Evolutionary conservation across 2,797 vertebrate genomes (phyloP).

Genomic region (Nyctalus aviator): DNA sequence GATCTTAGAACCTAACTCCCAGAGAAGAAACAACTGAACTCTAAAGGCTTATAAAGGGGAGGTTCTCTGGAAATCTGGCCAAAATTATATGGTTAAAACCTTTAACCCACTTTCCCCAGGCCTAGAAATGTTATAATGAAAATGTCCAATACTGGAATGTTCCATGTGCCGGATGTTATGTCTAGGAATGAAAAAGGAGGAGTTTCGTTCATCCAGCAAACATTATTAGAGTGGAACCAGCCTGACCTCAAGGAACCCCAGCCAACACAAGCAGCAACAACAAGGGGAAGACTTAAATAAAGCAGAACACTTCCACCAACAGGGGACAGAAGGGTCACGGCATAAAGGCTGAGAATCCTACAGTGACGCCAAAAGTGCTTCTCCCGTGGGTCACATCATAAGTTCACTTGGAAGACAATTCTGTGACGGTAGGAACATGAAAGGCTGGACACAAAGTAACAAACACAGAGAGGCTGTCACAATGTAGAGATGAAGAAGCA

Average conservation of each 20-base stretch:
- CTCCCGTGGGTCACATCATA: accelerated
- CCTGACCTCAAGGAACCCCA: not conserved
- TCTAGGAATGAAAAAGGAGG: not conserved
- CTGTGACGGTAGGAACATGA: not conserved
- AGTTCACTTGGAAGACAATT: not conserved
- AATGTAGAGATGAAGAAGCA: not conserved
- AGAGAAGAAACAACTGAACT: not conserved
- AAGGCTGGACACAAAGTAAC: not conserved
- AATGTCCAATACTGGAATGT: not conserved
- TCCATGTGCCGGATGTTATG: not conserved
- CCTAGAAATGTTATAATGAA: not conserved
- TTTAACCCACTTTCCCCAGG: not conserved
- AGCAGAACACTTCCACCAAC: not conserved
- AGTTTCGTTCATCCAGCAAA: not conserved
- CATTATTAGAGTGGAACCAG: not conserved
- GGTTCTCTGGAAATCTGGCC: not conserved
- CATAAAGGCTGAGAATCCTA: not conserved
- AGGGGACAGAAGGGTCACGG: accelerated
- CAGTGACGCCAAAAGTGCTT: not conserved
- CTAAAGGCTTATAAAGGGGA: not conserved
- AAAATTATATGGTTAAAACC: not conserved
- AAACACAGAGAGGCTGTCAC: not conserved
- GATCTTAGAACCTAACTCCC: not conserved
- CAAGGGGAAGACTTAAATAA: not conserved
- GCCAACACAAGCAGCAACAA: not conserved